Base-by-base conservation (phyloP, 2,797 vertebrate genomes). In the Aplochiton taeniatus region DNA sequence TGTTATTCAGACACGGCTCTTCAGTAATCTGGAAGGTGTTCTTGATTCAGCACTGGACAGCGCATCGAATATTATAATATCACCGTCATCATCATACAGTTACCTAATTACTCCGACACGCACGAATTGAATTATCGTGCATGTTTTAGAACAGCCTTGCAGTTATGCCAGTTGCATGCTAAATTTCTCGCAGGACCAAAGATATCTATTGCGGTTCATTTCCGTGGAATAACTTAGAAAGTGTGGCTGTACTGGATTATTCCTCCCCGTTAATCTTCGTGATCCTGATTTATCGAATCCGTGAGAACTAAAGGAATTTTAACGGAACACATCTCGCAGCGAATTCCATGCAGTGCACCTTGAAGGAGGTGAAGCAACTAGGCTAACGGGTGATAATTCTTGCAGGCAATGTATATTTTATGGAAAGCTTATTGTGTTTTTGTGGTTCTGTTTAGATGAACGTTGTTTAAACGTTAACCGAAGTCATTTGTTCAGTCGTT, bases 21-120 rank as follows among this genome's bases (percentile, higher is more conserved):
- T 31, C 31, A 31, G 31, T 31, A 31, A 31, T 31, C 31, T 31
- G 31, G 6, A 31, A 31, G 54, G 44, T 66, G 42, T 41, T 63
- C 43, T 65, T 58, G 58, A 31, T 87, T 83, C 79, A 81, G 80
- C 73, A 82, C 75, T 69, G 81, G 84, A 87, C 81, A 81, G 83
- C 80, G 79, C 78, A 77, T 78, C 46, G 78, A 83, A 73, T 73
- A 64, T 65, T 31, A 31, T 31, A 42, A 70, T 82, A 69, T 14
- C 31, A 8, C 7, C 68, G 19, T 71, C 81, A 67, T 70, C 77
- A 66, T 45, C 74, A 77, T 84, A 77, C 83, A 83, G 84, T 77
- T 87, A 86, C 85, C 85, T 86, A 85, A 90, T 90, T 85, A 83
- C 87, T 87, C 79, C 76, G 70, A 76, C 81, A 74, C 72, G 78